phyloP scores from a whole-genome alignment of 2,113 vertebrate species.

The Dissostichus mawsoni region DNA sequence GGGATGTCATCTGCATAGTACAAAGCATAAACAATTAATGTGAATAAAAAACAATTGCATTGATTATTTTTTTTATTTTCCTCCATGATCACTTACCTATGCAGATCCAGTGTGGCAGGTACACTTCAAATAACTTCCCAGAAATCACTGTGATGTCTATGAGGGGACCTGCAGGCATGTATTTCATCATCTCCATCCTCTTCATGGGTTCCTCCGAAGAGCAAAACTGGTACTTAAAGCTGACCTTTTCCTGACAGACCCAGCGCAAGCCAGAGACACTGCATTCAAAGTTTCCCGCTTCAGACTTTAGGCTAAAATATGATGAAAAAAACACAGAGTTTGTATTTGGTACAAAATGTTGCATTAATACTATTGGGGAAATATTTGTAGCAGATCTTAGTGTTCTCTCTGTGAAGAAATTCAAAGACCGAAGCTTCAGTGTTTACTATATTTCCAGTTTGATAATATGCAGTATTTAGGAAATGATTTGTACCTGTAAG shows the following conservation, averaged over 20 bases:
- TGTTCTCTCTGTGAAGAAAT: too few species aligned
- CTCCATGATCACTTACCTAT: conserved; percentile 22
- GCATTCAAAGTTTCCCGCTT: conserved; percentile 55
- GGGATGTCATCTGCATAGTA: conserved; percentile 24
- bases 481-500: conserved; percentile 33
- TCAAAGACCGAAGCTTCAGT: too few species aligned
- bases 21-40: background rate
- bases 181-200: background rate
- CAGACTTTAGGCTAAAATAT: conserved; percentile 42
- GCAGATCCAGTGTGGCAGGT: conserved; percentile 55
- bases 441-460: too few species aligned
- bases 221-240: conserved; percentile 35
- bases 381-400: too few species aligned
- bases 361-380: background rate
- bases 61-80: background rate
- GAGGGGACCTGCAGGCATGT: conserved; percentile 51
- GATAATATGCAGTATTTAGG: background rate
- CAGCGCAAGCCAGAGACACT: conserved; percentile 47
- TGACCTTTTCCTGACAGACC: conserved; percentile 35
- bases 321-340: background rate
- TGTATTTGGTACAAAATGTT: background rate
- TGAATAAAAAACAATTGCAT: background rate
- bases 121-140: conserved; percentile 38
- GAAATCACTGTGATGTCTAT: conserved; percentile 37
- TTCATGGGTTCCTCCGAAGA: conserved; percentile 26